Evolutionary conservation across 2,113 vertebrate species (phyloP), one percentile per base, ranked within the genome.

Genomic region (Austrofundulus limnaeus): DNA sequence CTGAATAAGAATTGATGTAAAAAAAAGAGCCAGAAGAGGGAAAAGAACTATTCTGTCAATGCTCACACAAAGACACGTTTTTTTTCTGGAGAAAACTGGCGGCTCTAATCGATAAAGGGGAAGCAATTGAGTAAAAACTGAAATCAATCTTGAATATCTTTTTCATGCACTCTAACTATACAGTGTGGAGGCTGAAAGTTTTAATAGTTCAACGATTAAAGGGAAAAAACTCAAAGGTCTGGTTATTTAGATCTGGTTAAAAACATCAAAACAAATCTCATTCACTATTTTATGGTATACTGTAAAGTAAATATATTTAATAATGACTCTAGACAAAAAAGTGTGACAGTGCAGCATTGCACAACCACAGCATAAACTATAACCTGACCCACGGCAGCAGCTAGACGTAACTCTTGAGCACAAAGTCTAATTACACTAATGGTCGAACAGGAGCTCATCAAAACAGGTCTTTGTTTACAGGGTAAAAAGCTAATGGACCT

Each of bases 361-460:
- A 59, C 75, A 83, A 83, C 52, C 28, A 56, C 17, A 57, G 72
- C 59, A 46, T 37, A 49, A 43, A 23, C 51, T 49, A 37, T 47
- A 61, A 66, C 64, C 70, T 66, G 48, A 70, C 60, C 68, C 53
- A 31, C 23, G 39, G 58, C 61, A 56, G 61, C 37, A 43, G 62
- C 56, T 47, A 57, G 48, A 64, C 49, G 39, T 66, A 52, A 21
- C 61, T 72, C 28, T 64, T 70, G 74, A 75, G 61, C 19, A 5
- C 0, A 0, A 59, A 37, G 41, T 70, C 16, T 78, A 82, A 83
- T 72, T 55, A 55, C 80, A 63, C 66, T 43, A 81, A 80, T 83
- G 70, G 75, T 84, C 75, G 71, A 49, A 4, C 25, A 28, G 25
- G 25, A 28, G 25, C 25, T 28, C 25, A 28, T 7, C 7, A 28